Evolutionary conservation across 1,140 invertebrate genomes (phyloP), one percentile per base, ranked within the genome.

Genomic region (Macrobrachium rosenbergii): DNA sequence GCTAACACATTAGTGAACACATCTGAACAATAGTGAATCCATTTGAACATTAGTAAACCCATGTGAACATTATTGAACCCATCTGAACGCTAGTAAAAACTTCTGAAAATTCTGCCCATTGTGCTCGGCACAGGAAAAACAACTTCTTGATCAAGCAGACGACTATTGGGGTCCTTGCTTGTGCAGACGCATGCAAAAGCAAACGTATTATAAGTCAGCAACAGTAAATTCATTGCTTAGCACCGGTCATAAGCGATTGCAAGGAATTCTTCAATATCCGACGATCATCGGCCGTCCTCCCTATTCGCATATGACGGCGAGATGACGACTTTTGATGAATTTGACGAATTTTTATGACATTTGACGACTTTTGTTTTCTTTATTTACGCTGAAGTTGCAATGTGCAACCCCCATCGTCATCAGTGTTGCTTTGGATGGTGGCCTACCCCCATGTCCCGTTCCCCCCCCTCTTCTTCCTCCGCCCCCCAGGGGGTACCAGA

Each of bases 261-360:
- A 45, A 17, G 63, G 80, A 67, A 82, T 82, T 67, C n/a, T 28
- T 82, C 80, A 45, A 67, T 82, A 60, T 64, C 80, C 64, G 80
- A 82, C 64, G 80, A 64, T 8, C 80, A 82, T 82, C 80, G 52
- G 80, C 16, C 23, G 23, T 64, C 80, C 69, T 82, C 63, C 72
- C 63, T 37, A 37, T 82, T 82, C 45, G 28, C 23, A 45, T n/a
- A 21, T 7, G 45, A 58, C 75, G 75, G 73, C 23, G 73, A n/a
- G 17, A 58, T 52, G 19, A n/a, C n/a, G n/a, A n/a, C n/a, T n/a
- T n/a, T n/a, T n/a, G n/a, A 45, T 23, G n/a, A n/a, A 16, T 52
- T 75, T 75, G 43, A 45, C n/a, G 58, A 58, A n/a, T 45, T 17
- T 58, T 77, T n/a, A n/a, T n/a, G n/a, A 45, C 73, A 16, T 52